A percentile compares a stretch with the other conserved stretches of the same genome.
Conservation (phyloP, 2,113 vertebrate species). For the Notothenia rossii region DNA sequence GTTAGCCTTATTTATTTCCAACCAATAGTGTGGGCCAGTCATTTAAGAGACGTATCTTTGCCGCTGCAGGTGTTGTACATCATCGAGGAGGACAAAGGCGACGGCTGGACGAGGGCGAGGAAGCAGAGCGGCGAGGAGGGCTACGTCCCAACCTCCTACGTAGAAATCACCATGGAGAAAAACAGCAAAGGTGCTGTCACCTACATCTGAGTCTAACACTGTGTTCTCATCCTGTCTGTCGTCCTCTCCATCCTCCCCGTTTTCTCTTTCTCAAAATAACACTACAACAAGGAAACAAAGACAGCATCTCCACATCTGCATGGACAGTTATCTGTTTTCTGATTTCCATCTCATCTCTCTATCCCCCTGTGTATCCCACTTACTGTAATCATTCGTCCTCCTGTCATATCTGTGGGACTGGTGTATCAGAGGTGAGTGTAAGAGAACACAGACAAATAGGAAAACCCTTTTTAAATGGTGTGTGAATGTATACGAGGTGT, state of each 20-base stretch:
- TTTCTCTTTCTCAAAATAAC: constrained; percentile 20
- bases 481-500: too few relatives aligned
- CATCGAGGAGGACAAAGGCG: constrained; percentile 98
- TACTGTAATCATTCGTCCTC: constrained; percentile 21
- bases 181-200: constrained; percentile 99
- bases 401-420: constrained; percentile 29
- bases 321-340: constrained; percentile 48
- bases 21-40: neutral
- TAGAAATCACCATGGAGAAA: constrained; percentile 98
- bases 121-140: constrained; percentile 97
- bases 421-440: constrained; percentile 78
- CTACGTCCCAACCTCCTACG: constrained; percentile 98
- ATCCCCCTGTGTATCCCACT: constrained; percentile 48
- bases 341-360: constrained; percentile 24
- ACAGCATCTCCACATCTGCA: constrained; percentile 46
- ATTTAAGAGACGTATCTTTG: neutral
- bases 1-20: neutral
- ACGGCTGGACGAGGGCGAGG: constrained; percentile 97
- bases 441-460: constrained; percentile 69
- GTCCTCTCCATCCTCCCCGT: constrained; percentile 15
- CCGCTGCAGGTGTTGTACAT: constrained; percentile 88
- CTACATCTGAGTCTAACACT: constrained; percentile 91
- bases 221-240: constrained; percentile 37
- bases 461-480: neutral
- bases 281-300: constrained; percentile 10